Evolutionary conservation across 2,888 invertebrate genomes (phyloP).

Genomic region (Ophion costatus): DNA sequence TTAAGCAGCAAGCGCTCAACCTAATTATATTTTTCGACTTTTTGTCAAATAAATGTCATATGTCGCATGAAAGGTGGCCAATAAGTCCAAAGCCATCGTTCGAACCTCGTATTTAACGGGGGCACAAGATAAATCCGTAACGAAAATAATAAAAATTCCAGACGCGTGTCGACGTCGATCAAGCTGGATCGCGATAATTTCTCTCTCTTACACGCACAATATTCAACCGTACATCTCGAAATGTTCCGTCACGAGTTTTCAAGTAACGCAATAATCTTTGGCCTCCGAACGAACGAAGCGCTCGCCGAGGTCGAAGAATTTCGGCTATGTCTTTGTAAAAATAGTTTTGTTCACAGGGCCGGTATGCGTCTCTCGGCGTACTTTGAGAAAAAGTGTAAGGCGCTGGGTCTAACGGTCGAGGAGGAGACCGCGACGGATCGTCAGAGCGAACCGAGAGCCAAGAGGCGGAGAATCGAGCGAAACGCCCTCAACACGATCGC

Average conservation of each 20-base stretch:
- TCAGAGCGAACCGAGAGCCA: conserved; percentile 77
- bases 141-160: conserved; percentile 8
- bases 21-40: background rate
- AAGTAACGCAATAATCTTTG: conserved; percentile 76
- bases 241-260: background rate
- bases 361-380: conserved; percentile 89
- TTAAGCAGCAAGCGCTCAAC: too few species aligned
- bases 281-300: conserved; percentile 80
- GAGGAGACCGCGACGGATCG: conserved; percentile 77
- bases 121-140: conserved; percentile 55
- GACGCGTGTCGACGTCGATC: conserved; percentile 51
- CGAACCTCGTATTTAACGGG: conserved; percentile 47
- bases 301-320: conserved; percentile 53
- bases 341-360: conserved; percentile 86
- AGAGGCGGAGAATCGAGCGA: conserved; percentile 74
- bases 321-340: conserved; percentile 73
- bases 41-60: background rate
- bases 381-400: conserved; percentile 89
- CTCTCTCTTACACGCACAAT: background rate
- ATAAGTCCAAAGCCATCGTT: conserved; percentile 16
- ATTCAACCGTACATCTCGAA: background rate
- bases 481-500: conserved; percentile 70
- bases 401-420: conserved; percentile 86
- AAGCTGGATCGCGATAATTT: conserved; percentile 45
- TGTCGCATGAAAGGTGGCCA: conserved; percentile 51